Base-by-base conservation (phyloP, 1,140 invertebrate genomes). In the Cotesia typhae region DNA sequence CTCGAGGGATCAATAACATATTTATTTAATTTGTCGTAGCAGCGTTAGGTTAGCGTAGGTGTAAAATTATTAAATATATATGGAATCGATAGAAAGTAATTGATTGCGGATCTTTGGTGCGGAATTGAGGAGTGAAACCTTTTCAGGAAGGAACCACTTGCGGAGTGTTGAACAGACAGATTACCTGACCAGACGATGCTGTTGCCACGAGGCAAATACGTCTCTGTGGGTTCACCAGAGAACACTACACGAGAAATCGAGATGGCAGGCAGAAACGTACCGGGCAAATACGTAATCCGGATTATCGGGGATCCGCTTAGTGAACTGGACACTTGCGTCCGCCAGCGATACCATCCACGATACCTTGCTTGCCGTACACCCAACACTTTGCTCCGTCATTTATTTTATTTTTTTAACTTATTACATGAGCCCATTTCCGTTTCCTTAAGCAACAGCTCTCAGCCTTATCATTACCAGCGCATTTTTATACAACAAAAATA, bases 281-380 rank as follows among this genome's bases (percentile, higher is more conserved):
- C 79, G 73, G 75, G 81, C 80, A 85, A 87, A 84, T 81, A 82
- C 82, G 80, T 87, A 86, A 87, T 85, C 84, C 84, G 84, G 83
- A 85, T 87, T 86, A 87, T 85, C 79, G 83, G 80, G 79, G 81
- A 87, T 87, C 84, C 84, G 84, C 85, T 87, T 87, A 87, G 80
- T 78, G 81, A 77, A 80, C 78, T 77, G 83, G 80, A 86, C 84
- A 86, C 84, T 86, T 87, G 84, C 80, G 78, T 72, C 77, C 41
- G 66, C 53, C 66, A 83, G 77, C 80, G 80, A 85, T 86, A 85
- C 80, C 77, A 78, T 77, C 76, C 41, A 75, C 78, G 76, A 81
- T 80, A 82, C 72, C 71, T 69, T 1, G n/a, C n/a, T 38, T 1
- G n/a, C n/a, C 55, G 9, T 38, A 53, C 51, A 60, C 5, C 51